These are phyloP conservation scores for Chinchilla lanigera DNA, from an alignment of 2,113 vertebrate species.

Conservation along the genomic window DNA sequence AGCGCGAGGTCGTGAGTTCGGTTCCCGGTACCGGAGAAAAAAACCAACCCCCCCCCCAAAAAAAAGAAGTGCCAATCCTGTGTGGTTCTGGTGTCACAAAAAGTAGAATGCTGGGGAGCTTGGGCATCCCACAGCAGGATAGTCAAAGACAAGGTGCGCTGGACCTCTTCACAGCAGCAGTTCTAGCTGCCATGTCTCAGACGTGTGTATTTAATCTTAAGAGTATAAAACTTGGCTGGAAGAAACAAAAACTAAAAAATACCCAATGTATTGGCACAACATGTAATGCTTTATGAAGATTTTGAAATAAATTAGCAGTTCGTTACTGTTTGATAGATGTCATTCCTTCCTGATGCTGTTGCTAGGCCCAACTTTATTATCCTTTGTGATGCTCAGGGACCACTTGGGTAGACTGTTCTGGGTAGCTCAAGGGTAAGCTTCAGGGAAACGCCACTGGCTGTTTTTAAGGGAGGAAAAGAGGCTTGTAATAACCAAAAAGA, in stretches of 20 bases:
- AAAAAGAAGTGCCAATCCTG: not conserved
- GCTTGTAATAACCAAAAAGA: not conserved
- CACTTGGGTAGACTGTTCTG: not conserved
- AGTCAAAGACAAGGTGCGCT: not conserved
- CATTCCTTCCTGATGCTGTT: not conserved
- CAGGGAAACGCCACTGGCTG: not conserved
- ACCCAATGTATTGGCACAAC: not conserved
- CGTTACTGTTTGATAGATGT: not conserved
- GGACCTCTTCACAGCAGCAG: not conserved
- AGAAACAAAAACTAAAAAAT: not conserved
- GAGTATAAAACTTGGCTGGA: not conserved
- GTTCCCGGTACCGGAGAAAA: too few species aligned
- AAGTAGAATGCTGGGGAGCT: not conserved
- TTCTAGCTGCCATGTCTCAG: not conserved
- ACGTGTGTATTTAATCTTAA: not conserved
- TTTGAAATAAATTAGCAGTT: not conserved
- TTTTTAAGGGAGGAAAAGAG: not conserved
- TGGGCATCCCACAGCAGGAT: not conserved
- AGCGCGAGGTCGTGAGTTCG: too few species aligned
- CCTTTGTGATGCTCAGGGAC: not conserved
- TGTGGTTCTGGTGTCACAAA: not conserved
- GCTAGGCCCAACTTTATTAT: not conserved
- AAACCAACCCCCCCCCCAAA: too few species aligned
- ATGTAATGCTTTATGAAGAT: not conserved
- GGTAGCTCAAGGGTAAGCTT: not conserved